Base-by-base conservation (phyloP, 2,797 vertebrate species). In the Typhlichthys subterraneus region DNA sequence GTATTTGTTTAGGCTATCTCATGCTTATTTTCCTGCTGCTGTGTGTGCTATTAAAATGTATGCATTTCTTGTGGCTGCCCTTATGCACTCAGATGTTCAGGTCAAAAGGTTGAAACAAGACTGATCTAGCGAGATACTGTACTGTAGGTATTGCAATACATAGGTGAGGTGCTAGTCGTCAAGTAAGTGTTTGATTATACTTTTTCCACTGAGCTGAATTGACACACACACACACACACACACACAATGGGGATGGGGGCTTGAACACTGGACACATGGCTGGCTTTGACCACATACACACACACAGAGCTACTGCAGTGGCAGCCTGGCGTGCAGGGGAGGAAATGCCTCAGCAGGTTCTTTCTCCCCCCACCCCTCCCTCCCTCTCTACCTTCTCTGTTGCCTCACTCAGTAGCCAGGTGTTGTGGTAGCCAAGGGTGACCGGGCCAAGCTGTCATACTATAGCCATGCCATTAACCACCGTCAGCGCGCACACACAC, bases 401-500 rank as follows among this genome's bases (percentile, higher is more conserved):
- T 48, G 12, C 46, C 47, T 49, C 47, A 14, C 45, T 53, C 23
- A 73, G 73, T 73, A 80, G 62, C 68, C 79, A 85, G 77, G 81
- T 86, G 79, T 63, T 71, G 19, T 50, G 73, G 66, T 17, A 47
- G 57, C 63, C 13, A 19, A 19, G 50, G 65, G 68, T 66, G 55
- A 78, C 71, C 13, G 10, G 38, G 65, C 70, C 70, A 57, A 49
- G n/a, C 48, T 51, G 33, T 83, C 65, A 67, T 70, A 62, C 75
- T 77, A 76, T 64, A 71, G 60, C 59, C 67, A 75, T 70, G 65
- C 65, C 50, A 60, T 86, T 88, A 57, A 63, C 74, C 73, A 66
- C 59, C 7, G 80, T 88, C 87, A 89, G 82, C 85, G 78, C 53
- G 73, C 80, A 76, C 63, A 63, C 50, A 19, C 38, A 33, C 45